phyloP scores from a whole-genome alignment of 2,888 invertebrate species.

The Dolichopus griseipennis region DNA sequence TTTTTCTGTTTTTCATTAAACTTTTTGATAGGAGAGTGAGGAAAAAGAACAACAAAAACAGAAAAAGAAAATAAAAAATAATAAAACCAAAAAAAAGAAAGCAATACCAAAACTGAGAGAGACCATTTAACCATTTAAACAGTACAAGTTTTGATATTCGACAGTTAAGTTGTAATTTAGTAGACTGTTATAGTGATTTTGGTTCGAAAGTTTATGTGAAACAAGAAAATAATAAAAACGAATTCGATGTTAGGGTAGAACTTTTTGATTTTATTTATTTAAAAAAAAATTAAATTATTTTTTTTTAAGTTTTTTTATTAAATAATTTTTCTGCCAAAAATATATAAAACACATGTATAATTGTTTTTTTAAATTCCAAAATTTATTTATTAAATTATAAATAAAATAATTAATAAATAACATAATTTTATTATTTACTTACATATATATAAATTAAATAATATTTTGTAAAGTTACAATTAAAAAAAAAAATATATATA shows the following conservation, averaged over 20 bases:
- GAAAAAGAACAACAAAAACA: not conserved
- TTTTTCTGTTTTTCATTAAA: not conserved
- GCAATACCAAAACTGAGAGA: not conserved
- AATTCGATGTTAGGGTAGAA: not conserved
- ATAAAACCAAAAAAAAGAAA: not conserved
- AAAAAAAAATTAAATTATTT: too few relatives aligned
- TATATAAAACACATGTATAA: too few relatives aligned
- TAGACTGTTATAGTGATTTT: not conserved
- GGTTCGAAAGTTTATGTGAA: not conserved
- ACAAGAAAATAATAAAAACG: not conserved
- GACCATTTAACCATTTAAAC: not conserved
- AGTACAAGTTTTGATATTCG: slow-evolving; percentile 6
- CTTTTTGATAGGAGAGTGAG: too few relatives aligned
- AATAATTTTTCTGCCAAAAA: too few relatives aligned
- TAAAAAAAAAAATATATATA: too few relatives aligned
- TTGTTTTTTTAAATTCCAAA: too few relatives aligned
- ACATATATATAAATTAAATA: too few relatives aligned
- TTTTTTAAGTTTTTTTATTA: not conserved
- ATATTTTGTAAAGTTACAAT: too few relatives aligned
- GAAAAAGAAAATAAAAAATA: not conserved
- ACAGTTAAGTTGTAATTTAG: not conserved
- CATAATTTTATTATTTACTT: too few relatives aligned
- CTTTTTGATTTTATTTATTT: not conserved
- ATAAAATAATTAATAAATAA: too few relatives aligned
- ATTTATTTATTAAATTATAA: too few relatives aligned